phyloP scores from a whole-genome alignment of 1,140 invertebrate genomes.

The Armadillidium nasatum region DNA sequence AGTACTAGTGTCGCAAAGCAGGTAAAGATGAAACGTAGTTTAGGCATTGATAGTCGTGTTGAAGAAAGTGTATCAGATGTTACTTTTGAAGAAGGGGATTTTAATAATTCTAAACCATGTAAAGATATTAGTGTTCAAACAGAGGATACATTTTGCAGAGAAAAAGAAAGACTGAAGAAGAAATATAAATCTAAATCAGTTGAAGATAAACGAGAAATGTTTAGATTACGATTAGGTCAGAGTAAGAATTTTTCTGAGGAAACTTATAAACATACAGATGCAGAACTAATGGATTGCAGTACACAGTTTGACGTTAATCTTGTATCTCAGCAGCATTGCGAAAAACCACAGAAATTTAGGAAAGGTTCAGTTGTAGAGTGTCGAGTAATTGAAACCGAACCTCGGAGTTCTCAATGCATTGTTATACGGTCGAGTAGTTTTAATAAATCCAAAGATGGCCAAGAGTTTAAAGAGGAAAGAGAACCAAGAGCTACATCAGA shows the following conservation, averaged over 20 bases:
- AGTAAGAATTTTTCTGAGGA: background rate
- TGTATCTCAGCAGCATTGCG: no score
- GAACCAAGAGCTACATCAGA: slow-evolving; percentile 29
- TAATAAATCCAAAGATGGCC: background rate
- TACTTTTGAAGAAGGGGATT: background rate
- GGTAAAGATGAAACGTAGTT: background rate
- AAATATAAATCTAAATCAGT: background rate
- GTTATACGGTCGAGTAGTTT: slow-evolving; percentile 31
- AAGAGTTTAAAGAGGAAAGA: slow-evolving; percentile 23
- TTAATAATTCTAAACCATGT: background rate
- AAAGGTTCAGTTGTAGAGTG: slow-evolving; percentile 30
- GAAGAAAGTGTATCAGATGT: background rate
- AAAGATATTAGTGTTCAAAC: slow-evolving; percentile 4
- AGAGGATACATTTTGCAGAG: background rate
- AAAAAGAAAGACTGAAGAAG: background rate
- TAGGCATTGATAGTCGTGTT: background rate
- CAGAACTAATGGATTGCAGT: no score
- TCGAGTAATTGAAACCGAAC: slow-evolving; percentile 35
- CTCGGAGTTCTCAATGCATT: slow-evolving; percentile 32
- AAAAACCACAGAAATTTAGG: background rate
- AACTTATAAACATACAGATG: background rate
- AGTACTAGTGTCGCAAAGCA: no score
- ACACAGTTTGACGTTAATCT: no score
- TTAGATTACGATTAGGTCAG: background rate
- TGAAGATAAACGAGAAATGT: background rate